These are phyloP conservation scores for Ctena decussata DNA, from an alignment of 2,888 invertebrate species.

Conservation along the genomic window DNA sequence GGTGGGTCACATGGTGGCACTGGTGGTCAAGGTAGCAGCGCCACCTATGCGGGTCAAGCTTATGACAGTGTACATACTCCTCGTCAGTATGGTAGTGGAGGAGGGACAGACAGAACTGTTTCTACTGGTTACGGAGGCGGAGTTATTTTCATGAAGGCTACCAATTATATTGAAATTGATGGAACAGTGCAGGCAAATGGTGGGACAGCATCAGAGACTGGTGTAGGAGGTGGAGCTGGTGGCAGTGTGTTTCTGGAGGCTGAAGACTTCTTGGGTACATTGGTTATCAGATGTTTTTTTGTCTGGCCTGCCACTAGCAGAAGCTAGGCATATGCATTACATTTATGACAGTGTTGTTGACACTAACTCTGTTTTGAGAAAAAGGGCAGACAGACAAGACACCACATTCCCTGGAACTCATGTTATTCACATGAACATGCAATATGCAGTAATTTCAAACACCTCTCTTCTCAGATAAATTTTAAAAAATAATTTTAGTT, in stretches of 20 bases:
- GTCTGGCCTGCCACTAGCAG: too few relatives aligned
- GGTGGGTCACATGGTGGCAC: constrained; percentile 78
- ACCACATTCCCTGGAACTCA: too few relatives aligned
- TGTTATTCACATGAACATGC: too few relatives aligned
- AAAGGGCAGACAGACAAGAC: too few relatives aligned
- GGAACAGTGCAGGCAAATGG: constrained; percentile 74
- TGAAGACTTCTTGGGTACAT: constrained; percentile 66
- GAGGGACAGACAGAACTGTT: constrained; percentile 41
- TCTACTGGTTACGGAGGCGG: constrained; percentile 71
- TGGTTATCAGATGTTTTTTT: too few relatives aligned
- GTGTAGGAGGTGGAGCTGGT: constrained; percentile 77
- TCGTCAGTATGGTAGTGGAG: constrained; percentile 74
- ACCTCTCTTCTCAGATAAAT: too few relatives aligned
- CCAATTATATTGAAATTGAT: constrained; percentile 70
- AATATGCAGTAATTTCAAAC: too few relatives aligned
- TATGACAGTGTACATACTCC: constrained; percentile 67
- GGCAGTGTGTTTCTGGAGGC: constrained; percentile 67
- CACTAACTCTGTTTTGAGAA: too few relatives aligned
- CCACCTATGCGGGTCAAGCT: constrained; percentile 49
- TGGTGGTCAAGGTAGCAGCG: constrained; percentile 70
- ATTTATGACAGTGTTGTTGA: too few relatives aligned
- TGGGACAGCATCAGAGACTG: constrained; percentile 48
- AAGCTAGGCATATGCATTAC: too few relatives aligned
- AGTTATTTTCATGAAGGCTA: constrained; percentile 64
- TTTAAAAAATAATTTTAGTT: too few relatives aligned